These are phyloP conservation scores for Saccopteryx leptura DNA, from an alignment of 2,113 vertebrate species.

Conservation along the genomic window DNA sequence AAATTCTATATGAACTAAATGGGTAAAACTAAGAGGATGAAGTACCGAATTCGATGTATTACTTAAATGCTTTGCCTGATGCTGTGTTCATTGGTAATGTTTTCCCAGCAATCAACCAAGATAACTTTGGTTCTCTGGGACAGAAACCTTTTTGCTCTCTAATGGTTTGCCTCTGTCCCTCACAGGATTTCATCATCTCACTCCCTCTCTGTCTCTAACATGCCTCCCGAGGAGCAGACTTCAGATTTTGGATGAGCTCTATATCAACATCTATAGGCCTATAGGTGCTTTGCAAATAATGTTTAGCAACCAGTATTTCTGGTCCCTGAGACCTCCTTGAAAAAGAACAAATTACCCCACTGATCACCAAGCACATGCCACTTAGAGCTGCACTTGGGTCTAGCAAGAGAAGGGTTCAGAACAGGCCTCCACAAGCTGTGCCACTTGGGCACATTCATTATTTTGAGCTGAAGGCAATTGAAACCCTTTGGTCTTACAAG, in stretches of 20 bases:
- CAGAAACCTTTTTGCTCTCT: slow-evolving; percentile 8
- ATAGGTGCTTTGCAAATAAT: background rate
- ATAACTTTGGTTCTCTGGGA: slow-evolving; percentile 6
- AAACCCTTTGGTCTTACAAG: background rate
- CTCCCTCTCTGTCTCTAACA: slow-evolving; percentile 14
- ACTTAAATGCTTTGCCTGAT: background rate
- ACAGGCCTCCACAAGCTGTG: background rate
- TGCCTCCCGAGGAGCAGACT: background rate
- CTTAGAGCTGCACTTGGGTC: background rate
- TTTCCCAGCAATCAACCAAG: background rate
- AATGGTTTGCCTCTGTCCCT: background rate
- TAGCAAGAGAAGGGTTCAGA: background rate
- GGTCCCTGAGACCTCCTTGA: background rate
- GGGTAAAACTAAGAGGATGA: background rate
- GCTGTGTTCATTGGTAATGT: background rate
- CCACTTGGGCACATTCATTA: too few relatives aligned
- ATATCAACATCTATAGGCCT: background rate
- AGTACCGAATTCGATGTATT: background rate
- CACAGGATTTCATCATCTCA: background rate
- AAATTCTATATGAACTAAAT: background rate
- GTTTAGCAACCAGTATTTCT: background rate
- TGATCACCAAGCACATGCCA: background rate
- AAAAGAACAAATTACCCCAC: background rate
- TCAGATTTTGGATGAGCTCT: background rate
- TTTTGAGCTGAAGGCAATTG: background rate